phyloP scores from a whole-genome alignment of 2,888 invertebrate genomes.

The Drosophila colorata region DNA sequence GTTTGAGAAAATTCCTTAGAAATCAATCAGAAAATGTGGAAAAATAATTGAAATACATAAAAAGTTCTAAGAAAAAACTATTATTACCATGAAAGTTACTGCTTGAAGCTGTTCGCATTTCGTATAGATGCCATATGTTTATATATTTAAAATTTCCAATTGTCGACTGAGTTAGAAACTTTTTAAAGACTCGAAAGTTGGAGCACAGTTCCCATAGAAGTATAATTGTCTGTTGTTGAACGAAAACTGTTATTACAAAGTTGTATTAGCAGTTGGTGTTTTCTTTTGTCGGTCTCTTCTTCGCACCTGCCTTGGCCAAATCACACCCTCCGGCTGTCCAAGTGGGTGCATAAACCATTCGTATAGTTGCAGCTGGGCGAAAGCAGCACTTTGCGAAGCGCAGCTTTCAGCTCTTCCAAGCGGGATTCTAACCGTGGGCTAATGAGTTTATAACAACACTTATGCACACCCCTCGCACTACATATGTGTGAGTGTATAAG shows the following conservation, averaged over 20 bases:
- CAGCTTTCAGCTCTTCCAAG: conserved; percentile 31
- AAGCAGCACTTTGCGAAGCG: conserved; percentile 44
- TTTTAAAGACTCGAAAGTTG: background rate
- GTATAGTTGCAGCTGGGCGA: conserved; percentile 45
- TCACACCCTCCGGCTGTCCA: background rate
- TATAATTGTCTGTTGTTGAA: conserved; percentile 8
- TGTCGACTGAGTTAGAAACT: too few species aligned
- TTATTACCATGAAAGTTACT: too few species aligned
- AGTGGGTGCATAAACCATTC: conserved; percentile 1
- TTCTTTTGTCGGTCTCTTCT: conserved; percentile 27
- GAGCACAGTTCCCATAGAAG: background rate
- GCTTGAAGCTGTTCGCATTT: too few species aligned
- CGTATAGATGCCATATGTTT: too few species aligned
- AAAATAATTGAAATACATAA: too few species aligned
- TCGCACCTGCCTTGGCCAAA: background rate
- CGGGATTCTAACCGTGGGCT: conserved; percentile 22
- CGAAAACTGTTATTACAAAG: conserved; percentile 50
- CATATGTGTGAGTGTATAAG: too few species aligned
- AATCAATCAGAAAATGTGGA: background rate
- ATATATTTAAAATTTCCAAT: too few species aligned
- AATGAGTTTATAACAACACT: conserved; percentile 60
- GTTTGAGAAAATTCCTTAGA: too few species aligned
- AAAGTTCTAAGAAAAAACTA: too few species aligned
- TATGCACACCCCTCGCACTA: too few species aligned
- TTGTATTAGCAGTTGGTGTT: conserved; percentile 47